Evolutionary conservation across 2,113 vertebrate species (phyloP), one percentile per base, ranked within the genome.

Genomic region (Dendrocopos noguchii): DNA sequence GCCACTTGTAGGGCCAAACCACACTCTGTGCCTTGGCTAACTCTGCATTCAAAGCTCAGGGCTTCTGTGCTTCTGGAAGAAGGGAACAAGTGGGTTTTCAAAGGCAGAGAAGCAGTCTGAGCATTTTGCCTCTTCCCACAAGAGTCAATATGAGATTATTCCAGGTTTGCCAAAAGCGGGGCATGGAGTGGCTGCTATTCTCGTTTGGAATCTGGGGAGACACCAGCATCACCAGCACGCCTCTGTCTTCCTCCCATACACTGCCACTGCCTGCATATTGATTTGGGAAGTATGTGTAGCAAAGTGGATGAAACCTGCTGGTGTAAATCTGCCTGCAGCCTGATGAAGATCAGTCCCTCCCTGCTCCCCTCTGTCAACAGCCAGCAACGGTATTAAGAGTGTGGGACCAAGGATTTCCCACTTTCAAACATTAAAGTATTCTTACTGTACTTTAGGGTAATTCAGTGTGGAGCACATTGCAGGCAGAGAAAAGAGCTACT

Each of bases 381-480:
- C 33, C 17, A 91, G 36, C 64, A 92, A 64, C 2, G 15, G 74
- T 87, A 85, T 83, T 85, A 92, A 85, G 85, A 78, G 65, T 57
- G 31, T 71, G 73, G 74, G 85, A 76, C 73, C 3, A 3, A 80
- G 80, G 88, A 88, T 93, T 93, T 94, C 89, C 70, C 82, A 68
- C 76, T 87, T 96, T 96, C 85, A 73, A 50, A 72, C n/a, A 34
- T 57, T 94, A n/a, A 88, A 94, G n/a, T 78, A 63, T 94, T 93
- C 91, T 83, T 91, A 92, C 74, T 93, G 86, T 39, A 88, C 85
- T 85, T 96, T 75, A 80, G 82, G 77, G 67, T 80, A 95, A 91
- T 86, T 95, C 92, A 75, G 47, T 72, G 84, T 17, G 28, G 46
- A 89, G 65, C 94, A 78, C 50, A 60, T 29, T 67, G 53, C 71